Percentiles rank a stretch among this genome's conserved stretches.
phyloP scores from a whole-genome alignment of 2,888 invertebrate species.

The Phalera bucephala region DNA sequence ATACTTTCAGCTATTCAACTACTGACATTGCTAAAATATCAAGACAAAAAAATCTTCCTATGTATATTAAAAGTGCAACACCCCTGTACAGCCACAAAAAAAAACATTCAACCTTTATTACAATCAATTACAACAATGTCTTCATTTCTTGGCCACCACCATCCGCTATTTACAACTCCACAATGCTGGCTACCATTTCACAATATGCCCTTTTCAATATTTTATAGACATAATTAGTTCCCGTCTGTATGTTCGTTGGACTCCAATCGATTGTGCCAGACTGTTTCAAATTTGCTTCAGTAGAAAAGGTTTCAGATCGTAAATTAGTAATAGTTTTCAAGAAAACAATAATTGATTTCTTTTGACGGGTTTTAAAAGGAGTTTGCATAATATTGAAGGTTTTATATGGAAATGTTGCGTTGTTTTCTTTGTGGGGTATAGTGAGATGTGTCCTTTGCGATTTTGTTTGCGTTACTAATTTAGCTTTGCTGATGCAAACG shows the following conservation, averaged over 20 bases:
- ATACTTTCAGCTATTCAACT: no score
- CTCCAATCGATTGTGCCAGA: constrained; percentile 12
- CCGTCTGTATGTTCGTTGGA: constrained; percentile 48
- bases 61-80: no score
- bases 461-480: constrained; percentile 5
- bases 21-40: no score
- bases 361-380: constrained; percentile 11
- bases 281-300: constrained; percentile 28
- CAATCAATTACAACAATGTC: constrained; percentile 53
- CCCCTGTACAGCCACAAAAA: no score
- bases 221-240: constrained; percentile 59
- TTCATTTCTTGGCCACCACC: constrained; percentile 43
- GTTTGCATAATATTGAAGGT: constrained; percentile 26
- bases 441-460: not conserved
- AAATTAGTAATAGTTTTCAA: constrained; percentile 13
- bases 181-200: constrained; percentile 50
- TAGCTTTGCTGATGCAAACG: no score
- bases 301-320: constrained; percentile 10
- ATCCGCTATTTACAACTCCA: constrained; percentile 19
- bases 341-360: constrained; percentile 23
- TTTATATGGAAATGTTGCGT: constrained; percentile 2
- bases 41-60: no score
- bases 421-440: not conserved
- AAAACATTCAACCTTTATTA: constrained; percentile 56
- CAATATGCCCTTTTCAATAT: constrained; percentile 34